These are phyloP conservation scores for Hippasteria phrygiana DNA, from an alignment of 53 echinoderm and acorn worm species.

Conservation along the genomic window DNA sequence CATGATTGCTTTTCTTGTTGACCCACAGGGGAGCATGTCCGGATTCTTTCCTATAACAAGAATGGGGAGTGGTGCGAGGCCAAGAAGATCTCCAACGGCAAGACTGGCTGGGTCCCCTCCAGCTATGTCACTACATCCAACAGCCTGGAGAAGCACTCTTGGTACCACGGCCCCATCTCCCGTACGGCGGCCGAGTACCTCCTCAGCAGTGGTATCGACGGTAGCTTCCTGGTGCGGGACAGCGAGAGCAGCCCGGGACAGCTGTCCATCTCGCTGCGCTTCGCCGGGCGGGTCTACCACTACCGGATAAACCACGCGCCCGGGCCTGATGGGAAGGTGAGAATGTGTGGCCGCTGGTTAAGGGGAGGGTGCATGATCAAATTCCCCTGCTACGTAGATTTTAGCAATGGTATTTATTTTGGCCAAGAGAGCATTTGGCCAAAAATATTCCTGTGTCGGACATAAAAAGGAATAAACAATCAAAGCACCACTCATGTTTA, in stretches of 20 bases:
- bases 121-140: conserved; percentile 91
- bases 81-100: conserved; percentile 77
- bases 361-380: too few species aligned
- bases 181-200: conserved; percentile 97
- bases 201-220: conserved; percentile 97
- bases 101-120: conserved; percentile 96
- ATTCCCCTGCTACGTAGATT: too few species aligned
- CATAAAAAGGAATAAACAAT: too few species aligned
- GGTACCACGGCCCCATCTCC: conserved; percentile 97
- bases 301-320: conserved; percentile 91
- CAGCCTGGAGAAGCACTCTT: conserved; percentile 98
- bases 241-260: conserved; percentile 98
- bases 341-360: background rate
- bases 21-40: conserved; percentile 85
- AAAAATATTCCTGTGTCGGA: too few species aligned
- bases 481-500: too few species aligned
- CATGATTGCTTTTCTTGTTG: background rate
- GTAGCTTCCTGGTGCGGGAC: conserved; percentile 97
- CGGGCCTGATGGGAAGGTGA: conserved; percentile 88
- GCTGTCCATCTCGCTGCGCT: conserved; percentile 94
- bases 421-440: too few species aligned
- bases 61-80: conserved; percentile 96
- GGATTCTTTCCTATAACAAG: conserved; percentile 90
- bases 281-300: conserved; percentile 95
- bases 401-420: too few species aligned